phyloP scores from a whole-genome alignment of 2,888 invertebrate species.

The Orthosia gothica region DNA sequence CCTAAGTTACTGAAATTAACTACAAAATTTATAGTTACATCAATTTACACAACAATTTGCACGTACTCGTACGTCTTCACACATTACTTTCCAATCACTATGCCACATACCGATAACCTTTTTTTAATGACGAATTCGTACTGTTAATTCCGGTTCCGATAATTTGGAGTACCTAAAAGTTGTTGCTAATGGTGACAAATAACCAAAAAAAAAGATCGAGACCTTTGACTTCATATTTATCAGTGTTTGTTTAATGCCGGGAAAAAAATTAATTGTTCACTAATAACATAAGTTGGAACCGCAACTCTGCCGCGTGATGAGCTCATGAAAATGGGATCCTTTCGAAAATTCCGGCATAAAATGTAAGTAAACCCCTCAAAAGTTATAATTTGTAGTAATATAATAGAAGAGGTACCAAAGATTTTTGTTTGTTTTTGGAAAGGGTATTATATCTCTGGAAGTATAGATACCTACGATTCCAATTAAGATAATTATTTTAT shows the following conservation, averaged over 20 bases:
- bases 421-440: too few species aligned
- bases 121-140: constrained; percentile 4
- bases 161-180: constrained; percentile 5
- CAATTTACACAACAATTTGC: not conserved
- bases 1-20: not conserved
- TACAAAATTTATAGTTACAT: not conserved
- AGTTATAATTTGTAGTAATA: too few species aligned
- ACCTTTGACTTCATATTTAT: constrained; percentile 43
- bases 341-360: not conserved
- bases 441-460: too few species aligned
- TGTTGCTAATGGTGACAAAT: constrained; percentile 20
- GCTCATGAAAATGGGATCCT: not conserved
- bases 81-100: constrained; percentile 16
- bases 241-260: not conserved
- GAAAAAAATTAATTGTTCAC: not conserved
- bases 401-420: too few species aligned
- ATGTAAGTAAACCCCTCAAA: not conserved
- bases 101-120: constrained; percentile 29
- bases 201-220: constrained; percentile 5
- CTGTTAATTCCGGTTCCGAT: constrained; percentile 48
- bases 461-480: too few species aligned
- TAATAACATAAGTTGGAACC: not conserved
- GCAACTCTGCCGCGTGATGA: not conserved
- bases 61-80: not conserved
- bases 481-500: too few species aligned